phyloP scores from a whole-genome alignment of 2,888 invertebrate species.

The Apomyelois bistriatella region DNA sequence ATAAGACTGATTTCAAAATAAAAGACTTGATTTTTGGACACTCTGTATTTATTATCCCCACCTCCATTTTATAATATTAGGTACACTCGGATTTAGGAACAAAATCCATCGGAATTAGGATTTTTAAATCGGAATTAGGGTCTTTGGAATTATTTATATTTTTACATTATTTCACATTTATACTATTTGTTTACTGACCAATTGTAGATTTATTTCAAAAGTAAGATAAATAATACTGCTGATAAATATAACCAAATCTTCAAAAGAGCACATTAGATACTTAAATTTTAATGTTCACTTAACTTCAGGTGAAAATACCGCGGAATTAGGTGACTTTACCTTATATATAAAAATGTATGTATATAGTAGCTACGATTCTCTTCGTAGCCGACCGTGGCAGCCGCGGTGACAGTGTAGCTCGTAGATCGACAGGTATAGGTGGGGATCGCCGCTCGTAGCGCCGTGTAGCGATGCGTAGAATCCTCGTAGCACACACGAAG shows the following conservation, averaged over 20 bases:
- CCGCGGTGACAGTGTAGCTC: neutral
- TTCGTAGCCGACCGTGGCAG: neutral
- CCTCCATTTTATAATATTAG: neutral
- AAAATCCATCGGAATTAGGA: neutral
- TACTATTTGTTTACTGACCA: neutral
- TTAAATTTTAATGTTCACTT: neutral
- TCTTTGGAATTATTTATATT: neutral
- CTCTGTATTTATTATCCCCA: neutral
- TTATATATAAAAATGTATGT: neutral
- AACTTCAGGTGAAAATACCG: neutral
- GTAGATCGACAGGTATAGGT: neutral
- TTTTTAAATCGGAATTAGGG: conserved; percentile 3
- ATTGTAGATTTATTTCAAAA: neutral
- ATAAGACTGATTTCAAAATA: neutral
- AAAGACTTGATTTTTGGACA: conserved; percentile 1
- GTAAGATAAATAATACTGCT: neutral
- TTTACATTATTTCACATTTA: neutral
- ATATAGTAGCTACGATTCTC: neutral
- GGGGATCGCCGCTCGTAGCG: neutral
- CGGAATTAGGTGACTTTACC: neutral
- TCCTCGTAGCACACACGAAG: neutral
- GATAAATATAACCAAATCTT: neutral
- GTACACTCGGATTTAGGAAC: neutral
- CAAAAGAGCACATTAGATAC: neutral
- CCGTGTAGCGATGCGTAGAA: neutral